Conservation (phyloP, 1,140 invertebrate species). For the Condylostylus longicornis region DNA sequence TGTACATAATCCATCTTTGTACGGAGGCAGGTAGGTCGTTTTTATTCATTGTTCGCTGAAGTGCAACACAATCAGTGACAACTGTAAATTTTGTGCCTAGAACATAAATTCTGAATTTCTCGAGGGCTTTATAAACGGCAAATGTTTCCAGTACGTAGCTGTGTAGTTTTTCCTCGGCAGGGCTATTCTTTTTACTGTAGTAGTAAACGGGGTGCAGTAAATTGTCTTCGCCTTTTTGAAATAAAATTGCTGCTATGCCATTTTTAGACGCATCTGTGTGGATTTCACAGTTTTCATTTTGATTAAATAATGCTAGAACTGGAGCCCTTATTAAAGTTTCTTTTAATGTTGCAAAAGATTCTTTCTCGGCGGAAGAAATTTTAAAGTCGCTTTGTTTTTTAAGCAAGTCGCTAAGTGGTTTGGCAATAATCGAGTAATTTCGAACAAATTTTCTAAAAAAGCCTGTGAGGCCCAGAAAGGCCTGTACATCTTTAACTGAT, state of each 20-base stretch:
- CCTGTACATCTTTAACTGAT: constrained; percentile 14
- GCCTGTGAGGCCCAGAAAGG: constrained; percentile 16
- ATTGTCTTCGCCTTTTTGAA: too few species aligned
- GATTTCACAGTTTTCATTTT: constrained; percentile 3
- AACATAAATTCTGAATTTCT: constrained; percentile 14
- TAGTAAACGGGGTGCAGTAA: too few species aligned
- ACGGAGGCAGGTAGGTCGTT: constrained; percentile 12
- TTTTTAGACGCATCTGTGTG: constrained; percentile 11
- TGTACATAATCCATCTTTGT: constrained; percentile 16
- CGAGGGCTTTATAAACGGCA: constrained; percentile 11
- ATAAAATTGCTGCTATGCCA: constrained; percentile 11
- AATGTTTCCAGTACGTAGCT: constrained; percentile 18
- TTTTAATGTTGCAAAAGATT: constrained; percentile 7
- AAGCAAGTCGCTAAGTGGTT: constrained; percentile 10
- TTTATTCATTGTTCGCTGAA: constrained; percentile 19
- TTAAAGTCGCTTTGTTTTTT: constrained; percentile 3
- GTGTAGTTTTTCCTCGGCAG: constrained; percentile 13
- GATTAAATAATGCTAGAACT: constrained; percentile 8
- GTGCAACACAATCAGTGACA: constrained; percentile 21
- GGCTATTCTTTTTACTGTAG: constrained; percentile 1
- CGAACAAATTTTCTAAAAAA: constrained; percentile 21
- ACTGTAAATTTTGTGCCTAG: constrained; percentile 7
- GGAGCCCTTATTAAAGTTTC: constrained; percentile 3
- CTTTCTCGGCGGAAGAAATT: neutral
- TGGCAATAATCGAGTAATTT: constrained; percentile 12